Conservation (phyloP, 1,140 invertebrate genomes). For the Hycleus cichorii region DNA sequence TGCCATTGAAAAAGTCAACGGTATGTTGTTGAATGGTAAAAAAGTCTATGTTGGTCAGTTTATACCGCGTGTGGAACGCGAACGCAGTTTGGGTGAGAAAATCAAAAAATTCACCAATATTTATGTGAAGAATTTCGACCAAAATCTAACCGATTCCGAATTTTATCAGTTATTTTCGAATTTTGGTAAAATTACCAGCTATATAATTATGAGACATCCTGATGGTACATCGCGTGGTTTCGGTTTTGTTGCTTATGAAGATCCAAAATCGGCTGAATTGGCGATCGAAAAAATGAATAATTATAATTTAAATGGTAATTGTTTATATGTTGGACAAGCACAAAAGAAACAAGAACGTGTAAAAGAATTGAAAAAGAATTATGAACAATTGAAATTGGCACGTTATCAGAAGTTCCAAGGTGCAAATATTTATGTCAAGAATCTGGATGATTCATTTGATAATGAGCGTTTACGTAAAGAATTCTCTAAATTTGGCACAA, state of each 20-base stretch:
- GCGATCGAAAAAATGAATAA: constrained; percentile 87
- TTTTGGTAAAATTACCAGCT: constrained; percentile 89
- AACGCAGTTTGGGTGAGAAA: constrained; percentile 78
- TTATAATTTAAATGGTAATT: constrained; percentile 73
- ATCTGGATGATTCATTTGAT: constrained; percentile 54
- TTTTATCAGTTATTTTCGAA: constrained; percentile 68
- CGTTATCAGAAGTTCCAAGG: constrained; percentile 82
- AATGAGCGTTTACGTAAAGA: constrained; percentile 59
- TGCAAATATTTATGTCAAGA: constrained; percentile 70
- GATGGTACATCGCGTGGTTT: constrained; percentile 92
- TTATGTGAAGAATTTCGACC: constrained; percentile 68
- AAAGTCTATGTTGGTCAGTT: constrained; percentile 77
- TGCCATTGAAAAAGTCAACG: constrained; percentile 91
- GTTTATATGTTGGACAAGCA: constrained; percentile 88
- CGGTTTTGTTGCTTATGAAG: constrained; percentile 98
- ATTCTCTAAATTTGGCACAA: constrained; percentile 59
- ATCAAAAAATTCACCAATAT: constrained; percentile 69
- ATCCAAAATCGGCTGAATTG: constrained; percentile 88
- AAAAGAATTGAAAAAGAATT: constrained; percentile 91
- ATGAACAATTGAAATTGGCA: constrained; percentile 91
- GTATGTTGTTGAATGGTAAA: constrained; percentile 59
- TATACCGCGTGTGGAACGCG: constrained; percentile 59
- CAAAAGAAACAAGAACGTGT: constrained; percentile 98
- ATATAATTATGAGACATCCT: constrained; percentile 89
- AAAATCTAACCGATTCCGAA: constrained; percentile 57